These are phyloP conservation scores for Drosophila dunni DNA, from an alignment of 1,140 invertebrate species.

Conservation along the genomic window DNA sequence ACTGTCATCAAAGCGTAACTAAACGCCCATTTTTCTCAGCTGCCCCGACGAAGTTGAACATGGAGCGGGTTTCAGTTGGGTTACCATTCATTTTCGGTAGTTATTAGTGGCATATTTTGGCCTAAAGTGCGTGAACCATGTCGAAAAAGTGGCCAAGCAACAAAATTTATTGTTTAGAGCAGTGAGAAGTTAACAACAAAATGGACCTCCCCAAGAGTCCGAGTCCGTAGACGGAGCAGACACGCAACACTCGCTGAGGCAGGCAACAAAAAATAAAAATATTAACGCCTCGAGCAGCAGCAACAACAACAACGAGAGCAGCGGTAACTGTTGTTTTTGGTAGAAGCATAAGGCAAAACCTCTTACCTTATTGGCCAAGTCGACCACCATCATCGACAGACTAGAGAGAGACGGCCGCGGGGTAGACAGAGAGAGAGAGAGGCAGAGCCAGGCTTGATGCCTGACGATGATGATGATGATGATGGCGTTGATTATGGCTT, in stretches of 20 bases:
- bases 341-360: slow-evolving; percentile 42
- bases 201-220: slow-evolving; percentile 73
- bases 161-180: slow-evolving; percentile 79
- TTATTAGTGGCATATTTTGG: slow-evolving; percentile 83
- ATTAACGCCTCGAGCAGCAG: slow-evolving; percentile 76
- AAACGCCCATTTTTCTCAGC: slow-evolving; percentile 83
- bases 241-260: slow-evolving; percentile 62
- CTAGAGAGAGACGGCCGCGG: neutral
- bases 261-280: slow-evolving; percentile 69
- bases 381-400: slow-evolving; percentile 76
- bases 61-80: slow-evolving; percentile 28
- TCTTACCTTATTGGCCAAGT: slow-evolving; percentile 77
- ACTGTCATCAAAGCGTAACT: slow-evolving; percentile 84
- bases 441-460: slow-evolving; percentile 1
- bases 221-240: slow-evolving; percentile 36
- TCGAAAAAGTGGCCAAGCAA: slow-evolving; percentile 69
- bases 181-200: slow-evolving; percentile 74
- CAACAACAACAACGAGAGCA: slow-evolving; percentile 58
- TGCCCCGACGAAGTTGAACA: slow-evolving; percentile 33
- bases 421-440: neutral
- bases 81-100: slow-evolving; percentile 74
- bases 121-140: slow-evolving; percentile 83
- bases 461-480: slow-evolving; percentile 46
- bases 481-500: slow-evolving; percentile 82
- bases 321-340: slow-evolving; percentile 79